These are phyloP conservation scores for Cottoperca gobio DNA, from an alignment of 2,797 vertebrate genomes.

Conservation along the genomic window DNA sequence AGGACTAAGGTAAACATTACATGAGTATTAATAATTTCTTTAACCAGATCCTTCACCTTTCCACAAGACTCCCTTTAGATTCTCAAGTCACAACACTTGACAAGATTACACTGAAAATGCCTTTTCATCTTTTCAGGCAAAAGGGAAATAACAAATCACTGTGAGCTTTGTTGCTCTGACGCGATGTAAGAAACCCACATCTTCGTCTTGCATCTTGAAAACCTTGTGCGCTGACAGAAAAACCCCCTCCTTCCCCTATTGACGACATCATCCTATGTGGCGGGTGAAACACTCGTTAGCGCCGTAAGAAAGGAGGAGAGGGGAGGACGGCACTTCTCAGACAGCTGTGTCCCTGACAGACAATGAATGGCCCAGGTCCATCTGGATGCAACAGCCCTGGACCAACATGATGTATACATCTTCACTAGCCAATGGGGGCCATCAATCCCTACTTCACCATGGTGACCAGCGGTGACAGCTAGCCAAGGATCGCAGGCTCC, in stretches of 20 bases:
- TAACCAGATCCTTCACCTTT: slow-evolving; percentile 29
- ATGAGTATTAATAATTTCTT: no score
- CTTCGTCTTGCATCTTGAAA: slow-evolving; percentile 32
- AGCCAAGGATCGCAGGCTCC: slow-evolving; percentile 67
- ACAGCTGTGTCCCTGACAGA: slow-evolving; percentile 98
- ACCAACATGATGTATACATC: slow-evolving; percentile 98
- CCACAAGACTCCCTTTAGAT: slow-evolving; percentile 20
- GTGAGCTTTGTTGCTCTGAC: slow-evolving; percentile 16
- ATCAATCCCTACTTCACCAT: slow-evolving; percentile 92
- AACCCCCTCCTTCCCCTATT: slow-evolving; percentile 1
- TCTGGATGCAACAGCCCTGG: slow-evolving; percentile 94
- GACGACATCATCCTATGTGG: slow-evolving; percentile 23
- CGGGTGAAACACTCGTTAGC: slow-evolving; percentile 58
- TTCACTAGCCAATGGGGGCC: slow-evolving; percentile 93
- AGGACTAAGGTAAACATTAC: slow-evolving; percentile 10
- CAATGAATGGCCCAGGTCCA: slow-evolving; percentile 96
- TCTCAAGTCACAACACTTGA: slow-evolving; percentile 17
- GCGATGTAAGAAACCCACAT: slow-evolving; percentile 24
- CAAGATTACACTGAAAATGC: not conserved
- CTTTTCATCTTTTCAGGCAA: not conserved
- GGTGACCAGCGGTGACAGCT: slow-evolving; percentile 89
- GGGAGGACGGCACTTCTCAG: slow-evolving; percentile 57
- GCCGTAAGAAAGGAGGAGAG: slow-evolving; percentile 49
- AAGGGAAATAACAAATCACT: slow-evolving; percentile 13
- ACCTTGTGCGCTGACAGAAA: slow-evolving; percentile 34